Evolutionary conservation across 1,140 invertebrate species (phyloP).

Genomic region (Hydropsyche tenuis): DNA sequence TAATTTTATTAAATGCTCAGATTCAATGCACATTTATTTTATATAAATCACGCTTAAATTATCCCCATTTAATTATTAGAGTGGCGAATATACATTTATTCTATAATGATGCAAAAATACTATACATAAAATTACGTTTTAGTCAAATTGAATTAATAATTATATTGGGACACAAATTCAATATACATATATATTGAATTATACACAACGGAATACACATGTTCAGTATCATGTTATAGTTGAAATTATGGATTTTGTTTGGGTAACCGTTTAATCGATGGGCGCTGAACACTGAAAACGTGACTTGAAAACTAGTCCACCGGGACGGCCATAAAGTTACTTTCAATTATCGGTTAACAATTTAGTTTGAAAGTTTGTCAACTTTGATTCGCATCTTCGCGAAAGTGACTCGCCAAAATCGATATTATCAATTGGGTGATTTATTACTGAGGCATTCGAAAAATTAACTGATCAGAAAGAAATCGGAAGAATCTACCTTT

Average conservation of each 20-base stretch:
- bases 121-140: background rate
- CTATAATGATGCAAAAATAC: background rate
- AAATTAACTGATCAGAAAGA: no score
- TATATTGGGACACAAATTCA: background rate
- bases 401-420: no score
- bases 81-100: no score
- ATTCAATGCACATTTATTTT: no score
- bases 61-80: no score
- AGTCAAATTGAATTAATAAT: background rate
- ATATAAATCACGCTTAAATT: no score
- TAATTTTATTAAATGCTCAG: no score
- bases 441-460: no score
- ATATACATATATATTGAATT: background rate
- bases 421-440: no score
- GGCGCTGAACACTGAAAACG: background rate
- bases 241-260: background rate
- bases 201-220: no score
- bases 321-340: background rate
- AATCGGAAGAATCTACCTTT: no score
- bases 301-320: constrained; percentile 11
- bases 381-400: no score
- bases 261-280: background rate
- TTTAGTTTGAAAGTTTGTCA: constrained; percentile 1
- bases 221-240: background rate
- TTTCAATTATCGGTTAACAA: constrained; percentile 11